A percentile compares a stretch with the other conserved stretches of the same genome.
phyloP scores from a whole-genome alignment of 2,888 invertebrate species.

The Bhutanitis thaidina region DNA sequence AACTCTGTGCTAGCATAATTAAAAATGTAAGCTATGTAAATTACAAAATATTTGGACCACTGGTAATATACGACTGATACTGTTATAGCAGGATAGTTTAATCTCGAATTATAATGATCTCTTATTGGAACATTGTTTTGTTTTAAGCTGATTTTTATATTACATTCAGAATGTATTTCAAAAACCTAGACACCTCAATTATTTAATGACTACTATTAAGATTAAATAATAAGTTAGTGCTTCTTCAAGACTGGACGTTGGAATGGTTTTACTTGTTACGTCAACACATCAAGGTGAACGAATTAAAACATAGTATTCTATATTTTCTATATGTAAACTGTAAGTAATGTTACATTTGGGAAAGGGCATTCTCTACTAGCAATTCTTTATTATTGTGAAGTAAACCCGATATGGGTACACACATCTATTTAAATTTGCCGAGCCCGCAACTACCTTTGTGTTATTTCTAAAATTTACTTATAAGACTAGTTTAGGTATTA shows the following conservation, averaged over 20 bases:
- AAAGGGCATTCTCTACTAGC: neutral
- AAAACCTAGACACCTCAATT: neutral
- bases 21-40: slow-evolving; percentile 11
- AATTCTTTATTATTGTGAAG: too few species aligned
- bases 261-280: neutral
- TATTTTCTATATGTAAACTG: neutral
- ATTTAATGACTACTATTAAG: slow-evolving; percentile 3
- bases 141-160: neutral
- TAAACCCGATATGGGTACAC: too few species aligned
- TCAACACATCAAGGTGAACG: neutral
- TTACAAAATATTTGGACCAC: slow-evolving; percentile 8
- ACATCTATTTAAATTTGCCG: neutral
- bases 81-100: slow-evolving; percentile 1
- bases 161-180: neutral
- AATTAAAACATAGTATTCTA: neutral
- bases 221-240: slow-evolving; percentile 2
- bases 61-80: slow-evolving; percentile 3
- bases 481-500: neutral
- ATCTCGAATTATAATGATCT: slow-evolving; percentile 16
- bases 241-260: slow-evolving; percentile 7
- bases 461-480: neutral
- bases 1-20: neutral
- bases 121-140: slow-evolving; percentile 1
- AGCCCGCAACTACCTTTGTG: neutral
- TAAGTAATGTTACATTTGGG: neutral